Base-by-base conservation (phyloP, 2,888 invertebrate species). In the Nemoura dubitans region DNA sequence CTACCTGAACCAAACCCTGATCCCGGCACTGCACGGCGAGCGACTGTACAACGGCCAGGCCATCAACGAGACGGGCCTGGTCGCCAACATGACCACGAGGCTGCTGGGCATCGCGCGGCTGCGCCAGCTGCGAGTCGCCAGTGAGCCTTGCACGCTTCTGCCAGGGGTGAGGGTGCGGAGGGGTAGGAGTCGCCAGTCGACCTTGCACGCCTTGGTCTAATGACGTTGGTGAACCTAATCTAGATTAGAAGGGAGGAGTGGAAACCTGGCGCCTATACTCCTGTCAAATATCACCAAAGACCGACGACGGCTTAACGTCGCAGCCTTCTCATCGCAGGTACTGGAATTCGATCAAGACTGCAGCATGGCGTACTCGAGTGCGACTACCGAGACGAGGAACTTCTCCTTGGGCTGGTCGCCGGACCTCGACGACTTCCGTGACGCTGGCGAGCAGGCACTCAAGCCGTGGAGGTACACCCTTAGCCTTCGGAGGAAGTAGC, bases 101-200 rank as follows among this genome's bases (percentile, higher is more conserved):
- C 85, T 88, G 7, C 76, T 88, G 26, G 88, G 88, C 42, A 59
- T 87, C n/a, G 29, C 86, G 27, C 42, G 87, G 77, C 76, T 88
- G 27, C 76, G 88, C 76, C 88, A 88, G 78, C 59, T 86, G 28
- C 87, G 88, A 26, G 29, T 86, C 0, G 27, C 27, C 43, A 26
- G 28, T 14, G 6, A 83, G 43, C 0, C 59, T 10, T 83, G 83
- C 26, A 43, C 14, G 21, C 36, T 36, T 6, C 36, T 36, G 36
- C 36, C 36, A 3, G 10, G 10, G 10, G 36, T 36, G 36, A 36
- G 36, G 3, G 36, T 6, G 3, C 36, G 36, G 10, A 10, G 36
- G 36, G 36, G 36, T 36, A 10, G 10, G 36, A 36, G 36, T 36
- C 10, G 36, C n/a, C n/a, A n/a, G n/a, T n/a, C n/a, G n/a, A n/a